Percentiles rank a stretch among this genome's conserved stretches.
Evolutionary conservation across 2,888 invertebrate species (phyloP).

Genomic region (Erebia aethiops): DNA sequence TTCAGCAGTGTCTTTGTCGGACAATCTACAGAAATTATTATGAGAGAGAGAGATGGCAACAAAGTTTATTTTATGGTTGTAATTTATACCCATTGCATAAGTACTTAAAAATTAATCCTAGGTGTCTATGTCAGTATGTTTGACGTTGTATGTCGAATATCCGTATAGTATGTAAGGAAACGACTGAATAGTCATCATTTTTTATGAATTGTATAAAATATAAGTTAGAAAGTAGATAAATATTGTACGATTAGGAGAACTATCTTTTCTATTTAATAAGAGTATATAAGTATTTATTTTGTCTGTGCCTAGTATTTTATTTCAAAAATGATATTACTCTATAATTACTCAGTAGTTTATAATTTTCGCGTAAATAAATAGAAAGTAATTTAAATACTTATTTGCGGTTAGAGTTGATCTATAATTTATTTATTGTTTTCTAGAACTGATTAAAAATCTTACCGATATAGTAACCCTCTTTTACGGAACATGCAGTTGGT

Average conservation of each 20-base stretch:
- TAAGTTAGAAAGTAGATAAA: conserved; percentile 57
- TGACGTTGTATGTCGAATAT: conserved; percentile 48
- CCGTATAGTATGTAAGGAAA: conserved; percentile 69
- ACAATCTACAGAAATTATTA: conserved; percentile 18
- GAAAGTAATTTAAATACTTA: conserved; percentile 1
- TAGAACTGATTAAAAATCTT: conserved; percentile 25
- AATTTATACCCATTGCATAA: conserved; percentile 30
- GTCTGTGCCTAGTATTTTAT: conserved; percentile 24
- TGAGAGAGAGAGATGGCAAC: conserved; percentile 32
- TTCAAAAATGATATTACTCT: neutral
- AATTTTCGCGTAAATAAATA: neutral
- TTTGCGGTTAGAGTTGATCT: conserved; percentile 19
- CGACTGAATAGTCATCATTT: conserved; percentile 82
- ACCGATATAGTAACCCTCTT: conserved; percentile 12
- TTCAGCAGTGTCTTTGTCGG: conserved; percentile 21
- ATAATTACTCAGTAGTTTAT: neutral
- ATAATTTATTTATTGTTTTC: conserved; percentile 23
- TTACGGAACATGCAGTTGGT: conserved; percentile 13
- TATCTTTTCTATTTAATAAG: conserved; percentile 49
- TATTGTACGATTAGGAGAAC: conserved; percentile 53
- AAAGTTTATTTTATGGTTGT: conserved; percentile 33
- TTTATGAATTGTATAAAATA: conserved; percentile 67
- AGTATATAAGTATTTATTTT: conserved; percentile 27
- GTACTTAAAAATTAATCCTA: conserved; percentile 32
- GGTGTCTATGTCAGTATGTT: conserved; percentile 38